Conservation (phyloP, 1,140 invertebrate species). For the Drosophila bifasciata region DNA sequence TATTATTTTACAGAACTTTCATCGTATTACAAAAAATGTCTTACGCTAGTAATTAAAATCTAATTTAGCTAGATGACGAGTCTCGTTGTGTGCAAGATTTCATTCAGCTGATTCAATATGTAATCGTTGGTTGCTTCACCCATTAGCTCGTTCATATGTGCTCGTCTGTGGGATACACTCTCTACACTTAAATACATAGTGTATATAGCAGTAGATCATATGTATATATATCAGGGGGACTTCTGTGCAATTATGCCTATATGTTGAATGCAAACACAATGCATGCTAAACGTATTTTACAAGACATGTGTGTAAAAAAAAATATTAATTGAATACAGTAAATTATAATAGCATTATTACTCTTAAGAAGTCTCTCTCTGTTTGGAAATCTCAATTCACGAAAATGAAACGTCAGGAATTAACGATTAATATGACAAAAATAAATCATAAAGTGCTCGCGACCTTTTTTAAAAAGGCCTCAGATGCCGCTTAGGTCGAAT, state of each 20-base stretch:
- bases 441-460: conserved; percentile 51
- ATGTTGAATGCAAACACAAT: conserved; percentile 54
- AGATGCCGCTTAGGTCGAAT: conserved; percentile 46
- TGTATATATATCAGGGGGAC: conserved; percentile 55
- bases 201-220: conserved; percentile 8
- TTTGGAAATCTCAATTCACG: conserved; percentile 70
- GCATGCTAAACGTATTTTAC: conserved; percentile 69
- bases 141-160: conserved; percentile 35
- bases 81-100: conserved; percentile 40
- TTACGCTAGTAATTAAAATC: conserved; percentile 63
- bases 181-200: conserved; percentile 36
- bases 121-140: conserved; percentile 27
- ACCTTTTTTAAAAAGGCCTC: conserved; percentile 36
- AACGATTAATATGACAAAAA: conserved; percentile 55
- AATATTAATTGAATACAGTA: conserved; percentile 38
- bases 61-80: conserved; percentile 71
- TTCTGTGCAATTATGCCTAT: conserved; percentile 44
- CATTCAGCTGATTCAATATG: conserved; percentile 56
- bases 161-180: conserved; percentile 19
- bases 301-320: conserved; percentile 56
- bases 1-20: conserved; percentile 73
- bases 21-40: conserved; percentile 70
- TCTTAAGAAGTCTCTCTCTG: conserved; percentile 63
- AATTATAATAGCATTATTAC: conserved; percentile 39
- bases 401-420: conserved; percentile 58